Evolutionary conservation across 2,797 vertebrate species (phyloP), one percentile per base, ranked within the genome.

Genomic region (Crocidura indochinensis): DNA sequence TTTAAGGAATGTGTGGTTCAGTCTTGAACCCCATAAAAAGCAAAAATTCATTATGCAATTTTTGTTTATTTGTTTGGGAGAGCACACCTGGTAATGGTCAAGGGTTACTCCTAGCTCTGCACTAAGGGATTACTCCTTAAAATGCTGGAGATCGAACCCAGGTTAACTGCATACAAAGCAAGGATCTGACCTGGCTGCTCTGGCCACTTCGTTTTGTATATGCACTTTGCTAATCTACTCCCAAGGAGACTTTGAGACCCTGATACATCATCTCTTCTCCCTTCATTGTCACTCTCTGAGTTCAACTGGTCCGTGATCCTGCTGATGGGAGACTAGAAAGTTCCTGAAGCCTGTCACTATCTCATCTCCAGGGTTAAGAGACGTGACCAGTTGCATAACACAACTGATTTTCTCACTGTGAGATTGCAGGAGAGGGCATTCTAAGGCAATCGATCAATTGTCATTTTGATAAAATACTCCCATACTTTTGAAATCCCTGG

Each of bases 1-100:
- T 91, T 94, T 87, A 85, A 95, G 29, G 69, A 94, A 91, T 53
- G 65, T 47, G 8, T 19, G 67, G 10, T 3, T 19, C 69, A 85
- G 38, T 84, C 88, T 65, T 89, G 74, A 84, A 31, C 44, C 75
- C 44, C 91, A 84, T 44, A 75, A 56, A 51, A 83, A 91, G 6
- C 24, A 20, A 76, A 85, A 89, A 56, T 77, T 14, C n/a, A 77
- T 20, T 56, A 67, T 91, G 73, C 15, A 6, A 72, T 88, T 75
- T 91, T 27, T 78, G 38, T 38, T 38, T 38, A 38, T 38, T 38
- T 38, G 2, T 38, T 38, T 38, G 38, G 38, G 38, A 38, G 38
- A 38, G 38, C 38, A 38, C 38, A 38, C 38, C 38, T 38, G 38
- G 38, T 38, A 2, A 38, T 38, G 38, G 2, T 38, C 38, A 38